These are phyloP conservation scores for Zaprionus inermis DNA, from an alignment of 1,140 invertebrate genomes.

Conservation along the genomic window DNA sequence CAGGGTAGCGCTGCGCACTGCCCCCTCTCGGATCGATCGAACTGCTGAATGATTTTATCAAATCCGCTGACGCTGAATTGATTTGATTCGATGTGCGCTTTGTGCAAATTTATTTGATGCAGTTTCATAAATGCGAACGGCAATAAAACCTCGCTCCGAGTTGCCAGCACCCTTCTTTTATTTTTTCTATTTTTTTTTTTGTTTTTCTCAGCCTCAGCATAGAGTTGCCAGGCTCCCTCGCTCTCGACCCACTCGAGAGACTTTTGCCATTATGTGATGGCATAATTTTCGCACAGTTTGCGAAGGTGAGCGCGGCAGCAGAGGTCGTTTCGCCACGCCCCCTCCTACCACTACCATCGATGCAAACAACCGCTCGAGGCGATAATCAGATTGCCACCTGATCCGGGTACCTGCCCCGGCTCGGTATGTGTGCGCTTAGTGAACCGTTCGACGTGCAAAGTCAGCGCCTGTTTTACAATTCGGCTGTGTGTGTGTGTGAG, in stretches of 20 bases:
- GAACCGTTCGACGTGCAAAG: slow-evolving; percentile 46
- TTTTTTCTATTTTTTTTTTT: too few relatives aligned
- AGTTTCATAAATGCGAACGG: slow-evolving; percentile 67
- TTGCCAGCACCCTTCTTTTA: neutral
- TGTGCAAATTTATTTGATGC: slow-evolving; percentile 76
- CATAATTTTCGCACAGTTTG: slow-evolving; percentile 56
- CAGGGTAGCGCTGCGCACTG: neutral
- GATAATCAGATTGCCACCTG: slow-evolving; percentile 69
- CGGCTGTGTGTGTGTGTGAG: slow-evolving; percentile 16
- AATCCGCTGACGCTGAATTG: slow-evolving; percentile 76
- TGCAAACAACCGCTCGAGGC: slow-evolving; percentile 61
- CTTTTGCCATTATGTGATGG: slow-evolving; percentile 47
- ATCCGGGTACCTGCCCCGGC: neutral
- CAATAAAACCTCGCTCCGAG: slow-evolving; percentile 39
- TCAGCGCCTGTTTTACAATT: slow-evolving; percentile 67
- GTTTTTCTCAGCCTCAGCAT: neutral
- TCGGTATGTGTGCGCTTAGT: slow-evolving; percentile 33
- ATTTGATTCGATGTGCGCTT: slow-evolving; percentile 76
- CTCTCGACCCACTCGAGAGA: neutral
- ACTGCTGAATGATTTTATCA: slow-evolving; percentile 70
- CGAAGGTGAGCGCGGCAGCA: slow-evolving; percentile 1
- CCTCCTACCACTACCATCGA: too few relatives aligned
- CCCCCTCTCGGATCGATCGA: slow-evolving; percentile 18
- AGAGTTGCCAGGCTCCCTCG: neutral
- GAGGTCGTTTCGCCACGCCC: neutral